Base-by-base conservation (phyloP, 1,140 invertebrate genomes). In the Brachionus rubens region DNA sequence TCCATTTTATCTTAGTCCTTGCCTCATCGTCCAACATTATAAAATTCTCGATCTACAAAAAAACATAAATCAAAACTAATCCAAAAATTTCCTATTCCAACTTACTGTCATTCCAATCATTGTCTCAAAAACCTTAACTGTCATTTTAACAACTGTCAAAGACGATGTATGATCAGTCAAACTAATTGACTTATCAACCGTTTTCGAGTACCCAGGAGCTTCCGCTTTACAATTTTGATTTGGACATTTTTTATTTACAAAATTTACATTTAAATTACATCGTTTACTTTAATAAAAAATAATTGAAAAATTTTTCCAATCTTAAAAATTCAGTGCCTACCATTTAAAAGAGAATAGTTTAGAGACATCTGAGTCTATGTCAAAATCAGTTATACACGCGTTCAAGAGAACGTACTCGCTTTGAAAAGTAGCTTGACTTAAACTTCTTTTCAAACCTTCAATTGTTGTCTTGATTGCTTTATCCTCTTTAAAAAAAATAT, bases 51-150 rank as follows among this genome's bases (percentile, higher is more conserved):
- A 48, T 50, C 68, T 72, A 9, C 2, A 16, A 28, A 56, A 56
- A 56, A 46, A 46, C 14, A 21, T 16, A 30, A 5, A 7, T 6
- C 2, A 43, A 47, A 48, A 52, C 21, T 4, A 46, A 70, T 19
- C 2, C 4, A 4, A n/a, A 5, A 28, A 54, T 30, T 48, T 24
- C 7, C 3, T 24, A 72, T 24, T 28, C 10, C 3, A 24, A 70
- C 0, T 12, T 36, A 72, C 68, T 72, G 68, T 40, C 30, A 54
- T 72, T 28, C 68, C 68, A 40, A 72, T 16, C 46, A 72, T 50
- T 12, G 7, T 54, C 16, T 72, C 68, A 72, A 72, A 50, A 12
- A 52, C 6, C 28, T 54, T 48, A 10, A 9, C 14, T 6, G 24
- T 72, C 5, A 54, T 14, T n/a, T 28, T 50, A 16, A 72, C 46